Conservation (phyloP, 2,888 invertebrate species). For the Eupithecia exiguata region DNA sequence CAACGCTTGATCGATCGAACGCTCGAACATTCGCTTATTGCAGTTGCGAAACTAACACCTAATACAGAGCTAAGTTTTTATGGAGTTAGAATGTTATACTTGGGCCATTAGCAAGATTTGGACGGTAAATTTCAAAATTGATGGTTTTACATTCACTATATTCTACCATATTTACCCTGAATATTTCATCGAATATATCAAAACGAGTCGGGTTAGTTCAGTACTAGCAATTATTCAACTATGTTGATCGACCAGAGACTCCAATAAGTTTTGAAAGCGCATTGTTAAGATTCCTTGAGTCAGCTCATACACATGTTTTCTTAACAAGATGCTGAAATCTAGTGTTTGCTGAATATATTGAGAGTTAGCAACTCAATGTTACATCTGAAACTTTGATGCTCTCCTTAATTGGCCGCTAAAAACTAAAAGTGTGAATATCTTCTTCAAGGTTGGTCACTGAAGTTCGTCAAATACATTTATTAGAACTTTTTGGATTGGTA, state of each 20-base stretch:
- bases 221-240: constrained; percentile 6
- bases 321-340: constrained; percentile 15
- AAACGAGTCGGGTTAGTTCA: constrained; percentile 5
- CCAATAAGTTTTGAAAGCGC: constrained; percentile 12
- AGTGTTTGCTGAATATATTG: constrained; percentile 15
- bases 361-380: constrained; percentile 14
- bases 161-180: constrained; percentile 30
- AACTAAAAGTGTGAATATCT: constrained; percentile 15
- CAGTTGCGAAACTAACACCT: constrained; percentile 40
- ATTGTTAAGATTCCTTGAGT: constrained; percentile 11
- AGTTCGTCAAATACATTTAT: background rate
- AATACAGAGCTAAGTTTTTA: constrained; percentile 37
- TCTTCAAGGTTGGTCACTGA: constrained; percentile 1
- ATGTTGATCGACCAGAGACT: background rate
- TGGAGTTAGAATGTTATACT: constrained; percentile 34
- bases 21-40: constrained; percentile 29
- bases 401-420: constrained; percentile 20
- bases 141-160: constrained; percentile 36
- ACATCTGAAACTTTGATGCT: constrained; percentile 9
- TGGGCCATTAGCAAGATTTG: constrained; percentile 32
- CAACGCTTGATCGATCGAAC: constrained; percentile 57
- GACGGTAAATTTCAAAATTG: constrained; percentile 37
- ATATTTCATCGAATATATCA: constrained; percentile 17
- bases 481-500: background rate
- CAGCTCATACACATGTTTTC: background rate